Evolutionary conservation across 2,888 invertebrate species (phyloP).

Genomic region (Leptura quadrifasciata): DNA sequence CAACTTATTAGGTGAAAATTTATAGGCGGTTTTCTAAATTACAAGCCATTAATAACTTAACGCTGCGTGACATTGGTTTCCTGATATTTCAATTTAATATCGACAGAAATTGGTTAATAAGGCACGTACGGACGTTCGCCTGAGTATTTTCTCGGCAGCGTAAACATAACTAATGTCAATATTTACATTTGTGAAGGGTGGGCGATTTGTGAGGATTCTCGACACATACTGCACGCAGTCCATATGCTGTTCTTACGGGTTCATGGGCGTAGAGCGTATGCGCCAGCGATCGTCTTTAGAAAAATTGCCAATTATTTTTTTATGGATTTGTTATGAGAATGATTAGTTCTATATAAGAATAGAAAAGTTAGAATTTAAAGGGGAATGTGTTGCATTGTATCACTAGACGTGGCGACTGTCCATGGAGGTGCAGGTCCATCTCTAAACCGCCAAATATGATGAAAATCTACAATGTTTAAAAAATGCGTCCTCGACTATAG

Average conservation of each 20-base stretch:
- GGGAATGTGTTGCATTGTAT: no score
- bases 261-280: not conserved
- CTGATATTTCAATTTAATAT: conserved; percentile 1
- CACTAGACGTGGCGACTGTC: no score
- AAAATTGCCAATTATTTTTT: not conserved
- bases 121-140: not conserved
- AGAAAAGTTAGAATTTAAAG: no score
- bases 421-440: no score
- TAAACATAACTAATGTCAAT: conserved; percentile 4
- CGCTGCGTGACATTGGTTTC: conserved; percentile 11
- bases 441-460: no score
- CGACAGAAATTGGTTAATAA: not conserved
- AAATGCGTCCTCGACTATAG: no score
- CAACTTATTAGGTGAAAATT: not conserved
- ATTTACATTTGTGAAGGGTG: conserved; percentile 10
- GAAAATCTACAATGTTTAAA: no score
- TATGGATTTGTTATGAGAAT: no score
- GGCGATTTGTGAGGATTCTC: conserved; percentile 7
- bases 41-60: not conserved
- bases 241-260: not conserved
- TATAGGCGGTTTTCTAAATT: not conserved
- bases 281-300: not conserved
- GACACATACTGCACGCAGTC: not conserved
- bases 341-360: no score
- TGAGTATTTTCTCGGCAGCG: not conserved